phyloP scores from a whole-genome alignment of 2,888 invertebrate species.

The Pegoplata infirma region DNA sequence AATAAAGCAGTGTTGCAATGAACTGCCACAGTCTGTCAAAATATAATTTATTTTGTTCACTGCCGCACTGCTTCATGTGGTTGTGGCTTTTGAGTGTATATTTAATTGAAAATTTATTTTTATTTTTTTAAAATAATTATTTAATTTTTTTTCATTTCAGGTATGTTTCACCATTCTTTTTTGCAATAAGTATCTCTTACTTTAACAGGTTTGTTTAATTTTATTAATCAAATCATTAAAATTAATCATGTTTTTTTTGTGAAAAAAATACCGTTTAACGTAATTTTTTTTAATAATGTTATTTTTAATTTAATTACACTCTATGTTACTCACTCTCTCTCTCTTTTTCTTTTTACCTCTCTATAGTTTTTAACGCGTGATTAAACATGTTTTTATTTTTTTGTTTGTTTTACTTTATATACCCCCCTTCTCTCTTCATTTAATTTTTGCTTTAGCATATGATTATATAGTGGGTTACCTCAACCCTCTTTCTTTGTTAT shows the following conservation, averaged over 20 bases:
- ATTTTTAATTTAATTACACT: background rate
- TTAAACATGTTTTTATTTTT: slow-evolving; percentile 12
- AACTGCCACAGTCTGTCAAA: too few species aligned
- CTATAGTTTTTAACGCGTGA: slow-evolving; percentile 1
- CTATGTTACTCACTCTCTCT: background rate
- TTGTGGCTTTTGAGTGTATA: too few species aligned
- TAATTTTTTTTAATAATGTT: background rate
- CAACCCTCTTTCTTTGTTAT: slow-evolving; percentile 12
- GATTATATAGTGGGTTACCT: background rate
- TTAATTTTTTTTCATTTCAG: slow-evolving; percentile 3
- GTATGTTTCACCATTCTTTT: background rate
- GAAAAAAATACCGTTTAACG: background rate
- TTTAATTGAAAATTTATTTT: too few species aligned
- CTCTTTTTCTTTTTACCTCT: background rate
- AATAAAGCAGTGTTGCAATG: too few species aligned
- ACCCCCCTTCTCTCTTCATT: background rate
- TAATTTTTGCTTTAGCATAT: background rate
- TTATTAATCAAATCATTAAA: background rate
- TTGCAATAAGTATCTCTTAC: background rate
- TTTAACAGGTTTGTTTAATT: background rate
- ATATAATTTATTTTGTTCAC: too few species aligned
- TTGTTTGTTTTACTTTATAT: background rate
- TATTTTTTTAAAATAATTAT: too few species aligned
- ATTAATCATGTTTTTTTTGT: background rate
- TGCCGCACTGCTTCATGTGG: too few species aligned